Evolutionary conservation across 2,113 vertebrate species (phyloP).

Genomic region (Spea bombifrons): DNA sequence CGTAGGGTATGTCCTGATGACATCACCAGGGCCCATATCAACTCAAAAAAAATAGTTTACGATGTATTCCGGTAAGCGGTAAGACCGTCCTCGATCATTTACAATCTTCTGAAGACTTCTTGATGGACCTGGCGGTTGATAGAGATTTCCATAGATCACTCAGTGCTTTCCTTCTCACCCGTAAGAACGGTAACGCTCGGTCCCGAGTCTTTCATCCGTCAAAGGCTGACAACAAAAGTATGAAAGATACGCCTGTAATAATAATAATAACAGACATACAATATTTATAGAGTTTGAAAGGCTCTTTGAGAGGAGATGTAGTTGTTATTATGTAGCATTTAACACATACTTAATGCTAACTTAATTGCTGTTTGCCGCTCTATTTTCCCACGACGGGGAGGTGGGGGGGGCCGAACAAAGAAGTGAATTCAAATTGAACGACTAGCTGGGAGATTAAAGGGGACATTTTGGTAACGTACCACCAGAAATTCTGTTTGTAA

Average conservation of each 20-base stretch:
- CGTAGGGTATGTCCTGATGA: neutral
- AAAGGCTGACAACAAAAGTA: neutral
- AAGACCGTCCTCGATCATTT: neutral
- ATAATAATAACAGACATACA: neutral
- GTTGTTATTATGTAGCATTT: slow-evolving; percentile 32
- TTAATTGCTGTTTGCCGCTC: slow-evolving; percentile 33
- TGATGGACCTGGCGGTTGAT: neutral
- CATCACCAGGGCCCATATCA: neutral
- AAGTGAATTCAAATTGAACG: slow-evolving; percentile 9
- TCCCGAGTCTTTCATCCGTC: neutral
- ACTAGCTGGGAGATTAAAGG: neutral
- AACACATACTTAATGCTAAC: slow-evolving; percentile 21
- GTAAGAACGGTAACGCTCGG: neutral
- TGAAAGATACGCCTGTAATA: neutral
- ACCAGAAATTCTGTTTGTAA: slow-evolving; percentile 39
- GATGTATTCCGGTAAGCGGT: neutral
- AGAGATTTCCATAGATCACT: neutral
- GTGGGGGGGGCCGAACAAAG: slow-evolving; percentile 3
- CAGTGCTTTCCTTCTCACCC: neutral
- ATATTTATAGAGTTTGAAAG: slow-evolving; percentile 13
- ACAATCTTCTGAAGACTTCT: neutral
- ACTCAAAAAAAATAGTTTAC: neutral
- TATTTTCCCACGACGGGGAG: slow-evolving; percentile 13
- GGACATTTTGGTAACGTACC: slow-evolving; percentile 40
- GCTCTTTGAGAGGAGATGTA: neutral